A percentile compares a stretch with the other conserved stretches of the same genome.
Conservation (phyloP, 2,888 invertebrate genomes). For the Xestia c-nigrum region DNA sequence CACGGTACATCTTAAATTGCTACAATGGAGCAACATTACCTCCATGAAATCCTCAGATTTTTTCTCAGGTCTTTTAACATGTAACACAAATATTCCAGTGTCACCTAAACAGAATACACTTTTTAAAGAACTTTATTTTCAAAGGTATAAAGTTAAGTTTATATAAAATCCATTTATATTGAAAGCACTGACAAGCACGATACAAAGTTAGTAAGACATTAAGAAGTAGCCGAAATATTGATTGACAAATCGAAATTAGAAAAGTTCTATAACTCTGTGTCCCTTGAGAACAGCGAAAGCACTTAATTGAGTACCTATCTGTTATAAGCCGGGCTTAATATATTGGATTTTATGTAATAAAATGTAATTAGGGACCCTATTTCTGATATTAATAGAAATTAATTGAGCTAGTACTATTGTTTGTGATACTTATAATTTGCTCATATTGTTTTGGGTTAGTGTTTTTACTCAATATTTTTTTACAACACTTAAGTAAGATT, state of each 20-base stretch:
- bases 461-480: not conserved
- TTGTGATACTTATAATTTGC: not conserved
- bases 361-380: not conserved
- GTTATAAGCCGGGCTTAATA: constrained; percentile 20
- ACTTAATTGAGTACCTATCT: constrained; percentile 33
- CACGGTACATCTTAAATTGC: not conserved
- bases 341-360: constrained; percentile 16
- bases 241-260: constrained; percentile 49
- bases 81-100: no score
- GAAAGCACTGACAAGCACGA: constrained; percentile 1
- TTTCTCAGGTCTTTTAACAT: no score
- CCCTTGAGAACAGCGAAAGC: constrained; percentile 9
- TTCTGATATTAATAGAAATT: not conserved
- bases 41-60: not conserved
- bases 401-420: not conserved
- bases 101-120: not conserved
- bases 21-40: no score
- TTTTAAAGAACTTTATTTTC: not conserved
- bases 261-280: constrained; percentile 44
- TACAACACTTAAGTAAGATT: not conserved
- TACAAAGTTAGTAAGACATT: constrained; percentile 30
- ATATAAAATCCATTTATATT: not conserved
- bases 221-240: constrained; percentile 43
- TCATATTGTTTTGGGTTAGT: not conserved
- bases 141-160: not conserved